A percentile compares a stretch with the other conserved stretches of the same genome.
Evolutionary conservation across 2,797 vertebrate species (phyloP).

Genomic region (Parambassis ranga): DNA sequence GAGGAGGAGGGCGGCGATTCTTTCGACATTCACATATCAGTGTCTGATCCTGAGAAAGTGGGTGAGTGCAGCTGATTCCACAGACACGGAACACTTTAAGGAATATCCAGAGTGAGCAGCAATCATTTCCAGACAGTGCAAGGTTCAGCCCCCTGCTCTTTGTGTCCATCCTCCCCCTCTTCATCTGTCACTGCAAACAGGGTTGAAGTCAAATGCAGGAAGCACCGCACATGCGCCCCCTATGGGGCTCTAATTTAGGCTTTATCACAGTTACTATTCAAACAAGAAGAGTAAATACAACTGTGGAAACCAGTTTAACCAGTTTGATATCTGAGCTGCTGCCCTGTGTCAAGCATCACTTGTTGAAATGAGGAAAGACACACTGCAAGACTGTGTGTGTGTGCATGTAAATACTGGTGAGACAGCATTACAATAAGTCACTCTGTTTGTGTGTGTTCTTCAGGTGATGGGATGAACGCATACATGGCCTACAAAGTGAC

Average conservation of each 20-base stretch:
- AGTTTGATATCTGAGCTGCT: not conserved
- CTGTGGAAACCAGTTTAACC: constrained; percentile 14
- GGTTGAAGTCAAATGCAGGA: not conserved
- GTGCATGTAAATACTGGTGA: not conserved
- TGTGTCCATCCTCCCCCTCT: not conserved
- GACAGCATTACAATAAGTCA: not conserved
- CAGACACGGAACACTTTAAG: not conserved
- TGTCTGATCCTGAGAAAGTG: constrained; percentile 98
- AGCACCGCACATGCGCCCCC: no score
- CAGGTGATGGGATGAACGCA: constrained; percentile 97
- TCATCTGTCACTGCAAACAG: not conserved
- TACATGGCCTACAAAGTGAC: constrained; percentile 98
- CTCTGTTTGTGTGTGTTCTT: constrained; percentile 56
- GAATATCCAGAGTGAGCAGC: no score
- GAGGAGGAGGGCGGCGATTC: constrained; percentile 88
- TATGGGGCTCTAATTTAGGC: no score
- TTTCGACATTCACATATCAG: constrained; percentile 92
- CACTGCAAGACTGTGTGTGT: not conserved
- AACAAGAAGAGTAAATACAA: not conserved
- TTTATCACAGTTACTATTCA: no score
- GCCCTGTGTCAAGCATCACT: not conserved
- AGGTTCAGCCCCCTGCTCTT: not conserved
- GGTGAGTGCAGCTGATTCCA: constrained; percentile 80
- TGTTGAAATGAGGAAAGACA: not conserved
- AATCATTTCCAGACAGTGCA: no score